Evolutionary conservation across 1,140 invertebrate genomes (phyloP).

Genomic region (Camponotus floridanus): DNA sequence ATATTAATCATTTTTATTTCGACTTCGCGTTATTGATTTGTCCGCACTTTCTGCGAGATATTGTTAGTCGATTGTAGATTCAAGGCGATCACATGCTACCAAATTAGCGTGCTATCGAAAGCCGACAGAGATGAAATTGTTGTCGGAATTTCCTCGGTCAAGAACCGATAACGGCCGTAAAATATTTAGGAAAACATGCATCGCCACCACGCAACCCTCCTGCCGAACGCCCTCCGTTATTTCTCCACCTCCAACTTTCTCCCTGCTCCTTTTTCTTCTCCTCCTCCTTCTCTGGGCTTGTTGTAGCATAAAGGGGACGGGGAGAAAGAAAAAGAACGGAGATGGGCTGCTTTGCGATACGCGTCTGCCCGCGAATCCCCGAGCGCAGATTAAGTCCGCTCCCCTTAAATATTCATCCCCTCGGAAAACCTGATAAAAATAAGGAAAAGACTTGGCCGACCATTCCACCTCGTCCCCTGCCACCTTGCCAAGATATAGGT

Average conservation of each 20-base stretch:
- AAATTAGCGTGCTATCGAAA: slow-evolving; percentile 65
- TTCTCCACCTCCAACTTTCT: slow-evolving; percentile 69
- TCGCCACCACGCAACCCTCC: slow-evolving; percentile 63
- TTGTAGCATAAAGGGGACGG: slow-evolving; percentile 65
- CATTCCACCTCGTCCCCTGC: slow-evolving; percentile 30
- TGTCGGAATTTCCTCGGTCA: slow-evolving; percentile 76
- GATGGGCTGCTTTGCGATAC: slow-evolving; percentile 81
- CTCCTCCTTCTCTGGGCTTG: slow-evolving; percentile 19
- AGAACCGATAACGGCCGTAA: slow-evolving; percentile 76
- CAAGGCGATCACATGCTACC: slow-evolving; percentile 17
- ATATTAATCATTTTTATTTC: slow-evolving; percentile 24
- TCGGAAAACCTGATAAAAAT: slow-evolving; percentile 84
- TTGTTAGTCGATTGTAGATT: slow-evolving; percentile 39
- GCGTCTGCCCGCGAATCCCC: slow-evolving; percentile 81
- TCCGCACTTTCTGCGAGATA: slow-evolving; percentile 28
- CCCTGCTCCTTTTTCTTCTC: slow-evolving; percentile 33
- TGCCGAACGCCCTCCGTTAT: slow-evolving; percentile 69
- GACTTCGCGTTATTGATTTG: slow-evolving; percentile 22
- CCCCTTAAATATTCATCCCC: slow-evolving; percentile 84
- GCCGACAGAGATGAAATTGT: slow-evolving; percentile 70
- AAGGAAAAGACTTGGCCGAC: slow-evolving; percentile 74
- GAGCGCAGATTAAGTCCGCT: slow-evolving; percentile 83
- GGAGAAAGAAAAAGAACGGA: slow-evolving; percentile 57
- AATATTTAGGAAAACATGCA: slow-evolving; percentile 79
- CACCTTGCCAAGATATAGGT: slow-evolving; percentile 64